Conservation (phyloP, 2,888 invertebrate species). For the Acleris cristana region DNA sequence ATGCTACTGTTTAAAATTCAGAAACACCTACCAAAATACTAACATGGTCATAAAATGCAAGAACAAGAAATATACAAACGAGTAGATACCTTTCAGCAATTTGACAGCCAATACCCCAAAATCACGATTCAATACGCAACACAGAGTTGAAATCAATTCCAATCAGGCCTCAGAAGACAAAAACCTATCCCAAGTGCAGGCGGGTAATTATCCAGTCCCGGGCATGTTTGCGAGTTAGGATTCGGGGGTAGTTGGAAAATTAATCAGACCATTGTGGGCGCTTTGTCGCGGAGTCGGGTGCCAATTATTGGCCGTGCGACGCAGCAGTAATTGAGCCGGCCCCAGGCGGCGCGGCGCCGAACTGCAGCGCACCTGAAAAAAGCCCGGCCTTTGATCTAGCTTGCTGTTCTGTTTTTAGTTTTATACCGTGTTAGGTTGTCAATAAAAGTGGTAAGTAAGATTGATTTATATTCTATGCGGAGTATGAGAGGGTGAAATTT, state of each 20-base stretch:
- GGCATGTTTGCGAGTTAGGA: constrained; percentile 58
- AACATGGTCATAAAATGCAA: no score
- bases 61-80: no score
- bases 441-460: no score
- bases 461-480: no score
- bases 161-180: constrained; percentile 43
- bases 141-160: constrained; percentile 67
- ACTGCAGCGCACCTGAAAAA: constrained; percentile 40
- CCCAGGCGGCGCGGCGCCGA: constrained; percentile 46
- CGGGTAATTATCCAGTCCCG: constrained; percentile 22
- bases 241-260: constrained; percentile 82
- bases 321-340: constrained; percentile 75
- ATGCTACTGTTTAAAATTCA: no score
- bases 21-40: no score
- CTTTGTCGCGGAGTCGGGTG: constrained; percentile 77
- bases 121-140: constrained; percentile 48
- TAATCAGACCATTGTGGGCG: constrained; percentile 82
- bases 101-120: background rate
- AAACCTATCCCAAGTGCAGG: constrained; percentile 53
- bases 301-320: constrained; percentile 78
- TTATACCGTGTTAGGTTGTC: no score
- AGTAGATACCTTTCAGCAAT: no score
- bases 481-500: no score
- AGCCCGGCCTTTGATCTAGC: constrained; percentile 4
- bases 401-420: background rate